phyloP scores from a whole-genome alignment of 2,797 vertebrate genomes.

The Falco naumanni region DNA sequence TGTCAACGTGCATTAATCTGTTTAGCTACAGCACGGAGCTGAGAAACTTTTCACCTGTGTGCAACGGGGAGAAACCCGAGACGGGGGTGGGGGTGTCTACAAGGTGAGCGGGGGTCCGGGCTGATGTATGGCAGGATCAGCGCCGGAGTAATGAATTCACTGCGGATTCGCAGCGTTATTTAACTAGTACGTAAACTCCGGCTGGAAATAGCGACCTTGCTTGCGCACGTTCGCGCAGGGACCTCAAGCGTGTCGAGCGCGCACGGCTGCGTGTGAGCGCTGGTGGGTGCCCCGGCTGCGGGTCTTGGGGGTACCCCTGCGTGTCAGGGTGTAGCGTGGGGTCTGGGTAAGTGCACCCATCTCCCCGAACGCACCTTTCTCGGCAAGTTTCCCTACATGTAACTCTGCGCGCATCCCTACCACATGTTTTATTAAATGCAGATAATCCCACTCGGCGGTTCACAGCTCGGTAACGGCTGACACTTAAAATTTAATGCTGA shows the following conservation, averaged over 20 bases:
- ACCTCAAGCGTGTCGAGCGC: background rate
- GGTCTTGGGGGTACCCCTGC: too few relatives aligned
- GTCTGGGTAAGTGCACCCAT: background rate
- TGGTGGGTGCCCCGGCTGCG: too few relatives aligned
- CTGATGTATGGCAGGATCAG: background rate
- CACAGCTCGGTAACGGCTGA: background rate
- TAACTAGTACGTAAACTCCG: background rate
- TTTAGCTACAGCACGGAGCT: background rate
- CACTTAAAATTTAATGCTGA: background rate
- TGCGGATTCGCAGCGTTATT: background rate
- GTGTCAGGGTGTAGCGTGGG: background rate
- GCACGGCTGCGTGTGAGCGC: too few relatives aligned
- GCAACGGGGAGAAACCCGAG: background rate
- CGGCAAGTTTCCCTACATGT: background rate
- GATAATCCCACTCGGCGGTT: background rate
- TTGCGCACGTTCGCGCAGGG: background rate
- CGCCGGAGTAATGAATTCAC: background rate
- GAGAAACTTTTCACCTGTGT: background rate
- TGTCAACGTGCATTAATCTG: background rate
- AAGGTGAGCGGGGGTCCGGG: background rate
- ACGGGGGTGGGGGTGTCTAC: too few relatives aligned
- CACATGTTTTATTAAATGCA: background rate
- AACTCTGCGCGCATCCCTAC: accelerated
- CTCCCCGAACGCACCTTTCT: accelerated
- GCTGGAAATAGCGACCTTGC: background rate